These are phyloP conservation scores for Atta texana DNA, from an alignment of 1,140 invertebrate species.

Conservation along the genomic window DNA sequence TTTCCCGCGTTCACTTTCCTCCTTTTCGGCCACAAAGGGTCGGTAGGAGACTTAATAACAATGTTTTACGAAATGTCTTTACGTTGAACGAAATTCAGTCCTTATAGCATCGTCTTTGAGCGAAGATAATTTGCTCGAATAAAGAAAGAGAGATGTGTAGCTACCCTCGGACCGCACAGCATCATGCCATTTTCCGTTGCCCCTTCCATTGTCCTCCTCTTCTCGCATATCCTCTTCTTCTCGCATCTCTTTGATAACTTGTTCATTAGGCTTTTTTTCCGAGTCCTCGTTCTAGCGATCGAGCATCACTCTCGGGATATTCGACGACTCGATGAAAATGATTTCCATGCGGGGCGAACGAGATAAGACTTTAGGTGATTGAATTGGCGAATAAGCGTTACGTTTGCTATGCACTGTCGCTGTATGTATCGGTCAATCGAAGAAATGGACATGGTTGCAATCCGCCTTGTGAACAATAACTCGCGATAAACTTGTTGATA, in stretches of 20 bases:
- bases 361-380: slow-evolving; percentile 52
- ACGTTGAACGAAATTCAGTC: slow-evolving; percentile 44
- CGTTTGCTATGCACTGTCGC: slow-evolving; percentile 24
- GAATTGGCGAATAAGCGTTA: slow-evolving; percentile 33
- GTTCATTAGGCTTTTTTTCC: slow-evolving; percentile 30
- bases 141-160: slow-evolving; percentile 81
- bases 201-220: slow-evolving; percentile 46
- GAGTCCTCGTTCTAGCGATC: slow-evolving; percentile 20
- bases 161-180: slow-evolving; percentile 81
- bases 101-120: slow-evolving; percentile 42
- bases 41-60: slow-evolving; percentile 58
- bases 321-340: slow-evolving; percentile 41
- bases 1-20: slow-evolving; percentile 25
- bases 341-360: slow-evolving; percentile 42
- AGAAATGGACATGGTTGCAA: slow-evolving; percentile 56
- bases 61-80: slow-evolving; percentile 59
- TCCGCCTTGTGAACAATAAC: slow-evolving; percentile 57
- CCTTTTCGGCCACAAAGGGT: slow-evolving; percentile 13
- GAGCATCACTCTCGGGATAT: slow-evolving; percentile 57
- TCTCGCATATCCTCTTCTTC: slow-evolving; percentile 24
- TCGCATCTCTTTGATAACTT: not conserved
- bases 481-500: slow-evolving; percentile 66
- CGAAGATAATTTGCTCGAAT: slow-evolving; percentile 48
- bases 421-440: slow-evolving; percentile 29
- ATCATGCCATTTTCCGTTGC: slow-evolving; percentile 77